A percentile compares a stretch with the other conserved stretches of the same genome.
Evolutionary conservation across 2,113 vertebrate species (phyloP).

Genomic region (Takifugu bimaculatus): DNA sequence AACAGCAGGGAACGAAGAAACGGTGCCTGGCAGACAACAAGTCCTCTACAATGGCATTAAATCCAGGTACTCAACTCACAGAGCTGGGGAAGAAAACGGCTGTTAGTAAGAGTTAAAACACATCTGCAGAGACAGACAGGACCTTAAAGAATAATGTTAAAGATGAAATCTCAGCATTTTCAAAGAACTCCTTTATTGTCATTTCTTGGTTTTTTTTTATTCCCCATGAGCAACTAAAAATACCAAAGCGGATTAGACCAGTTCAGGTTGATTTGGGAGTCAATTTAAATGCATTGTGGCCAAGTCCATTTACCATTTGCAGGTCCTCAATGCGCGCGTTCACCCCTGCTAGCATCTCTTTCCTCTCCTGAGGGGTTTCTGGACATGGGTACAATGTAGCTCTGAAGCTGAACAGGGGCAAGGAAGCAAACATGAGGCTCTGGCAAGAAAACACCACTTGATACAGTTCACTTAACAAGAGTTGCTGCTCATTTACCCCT

Average conservation of each 20-base stretch:
- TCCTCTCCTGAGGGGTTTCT: constrained; percentile 93
- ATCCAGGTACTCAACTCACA: background rate
- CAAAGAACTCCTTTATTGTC: too few species aligned
- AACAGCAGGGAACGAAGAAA: background rate
- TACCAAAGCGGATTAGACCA: background rate
- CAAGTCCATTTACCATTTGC: constrained; percentile 83
- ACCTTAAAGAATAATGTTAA: too few species aligned
- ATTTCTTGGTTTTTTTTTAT: background rate
- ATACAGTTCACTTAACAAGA: background rate
- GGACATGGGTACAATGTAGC: constrained; percentile 96
- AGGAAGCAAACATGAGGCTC: background rate
- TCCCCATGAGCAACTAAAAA: background rate
- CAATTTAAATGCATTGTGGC: background rate
- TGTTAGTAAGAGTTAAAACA: too few species aligned
- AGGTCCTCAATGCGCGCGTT: constrained; percentile 97
- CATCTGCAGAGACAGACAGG: too few species aligned
- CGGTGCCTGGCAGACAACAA: too few species aligned
- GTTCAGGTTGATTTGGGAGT: background rate
- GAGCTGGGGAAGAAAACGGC: too few species aligned
- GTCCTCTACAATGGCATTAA: too few species aligned
- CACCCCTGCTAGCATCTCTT: constrained; percentile 96
- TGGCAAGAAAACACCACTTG: background rate
- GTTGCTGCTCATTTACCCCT: constrained; percentile 76
- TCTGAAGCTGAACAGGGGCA: constrained; percentile 81
- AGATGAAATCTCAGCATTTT: too few species aligned